These are phyloP conservation scores for Decapterus maruadsi DNA, from an alignment of 2,797 vertebrate genomes.

Conservation along the genomic window DNA sequence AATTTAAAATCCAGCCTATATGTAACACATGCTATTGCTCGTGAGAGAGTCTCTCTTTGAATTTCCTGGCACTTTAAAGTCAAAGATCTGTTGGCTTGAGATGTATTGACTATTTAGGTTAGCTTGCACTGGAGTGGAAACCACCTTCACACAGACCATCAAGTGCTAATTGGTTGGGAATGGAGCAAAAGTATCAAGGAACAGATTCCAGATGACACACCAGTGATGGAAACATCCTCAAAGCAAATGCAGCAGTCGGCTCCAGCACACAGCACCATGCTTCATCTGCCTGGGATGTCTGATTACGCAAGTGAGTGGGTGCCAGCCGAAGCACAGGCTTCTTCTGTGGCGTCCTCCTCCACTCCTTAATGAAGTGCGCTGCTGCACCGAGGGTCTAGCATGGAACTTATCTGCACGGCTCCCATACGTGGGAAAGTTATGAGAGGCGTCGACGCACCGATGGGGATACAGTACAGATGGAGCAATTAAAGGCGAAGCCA, in stretches of 20 bases:
- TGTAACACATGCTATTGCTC: constrained; percentile 15
- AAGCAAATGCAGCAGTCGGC: constrained; percentile 77
- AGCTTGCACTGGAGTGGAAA: constrained; percentile 77
- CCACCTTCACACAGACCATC: constrained; percentile 84
- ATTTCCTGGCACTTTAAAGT: constrained; percentile 50
- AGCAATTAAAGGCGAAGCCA: constrained; percentile 79
- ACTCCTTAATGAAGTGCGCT: constrained; percentile 68
- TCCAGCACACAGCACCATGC: constrained; percentile 57
- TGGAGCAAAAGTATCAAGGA: constrained; percentile 73
- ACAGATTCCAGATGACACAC: constrained; percentile 82
- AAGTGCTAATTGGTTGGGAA: constrained; percentile 86
- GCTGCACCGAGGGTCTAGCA: constrained; percentile 54
- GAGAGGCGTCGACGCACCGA: constrained; percentile 58
- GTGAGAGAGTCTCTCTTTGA: constrained; percentile 40
- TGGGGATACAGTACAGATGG: constrained; percentile 79
- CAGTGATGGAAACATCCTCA: constrained; percentile 76
- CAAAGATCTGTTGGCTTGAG: constrained; percentile 56
- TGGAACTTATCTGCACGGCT: constrained; percentile 64
- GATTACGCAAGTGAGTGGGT: constrained; percentile 64
- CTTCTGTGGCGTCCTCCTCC: constrained; percentile 48
- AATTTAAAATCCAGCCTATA: background rate
- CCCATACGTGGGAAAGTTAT: constrained; percentile 64
- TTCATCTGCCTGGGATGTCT: constrained; percentile 70
- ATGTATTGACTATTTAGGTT: constrained; percentile 72
- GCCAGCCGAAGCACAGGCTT: constrained; percentile 56